Base-by-base conservation (phyloP, 2,113 vertebrate species). In the Elephantulus edwardii region DNA sequence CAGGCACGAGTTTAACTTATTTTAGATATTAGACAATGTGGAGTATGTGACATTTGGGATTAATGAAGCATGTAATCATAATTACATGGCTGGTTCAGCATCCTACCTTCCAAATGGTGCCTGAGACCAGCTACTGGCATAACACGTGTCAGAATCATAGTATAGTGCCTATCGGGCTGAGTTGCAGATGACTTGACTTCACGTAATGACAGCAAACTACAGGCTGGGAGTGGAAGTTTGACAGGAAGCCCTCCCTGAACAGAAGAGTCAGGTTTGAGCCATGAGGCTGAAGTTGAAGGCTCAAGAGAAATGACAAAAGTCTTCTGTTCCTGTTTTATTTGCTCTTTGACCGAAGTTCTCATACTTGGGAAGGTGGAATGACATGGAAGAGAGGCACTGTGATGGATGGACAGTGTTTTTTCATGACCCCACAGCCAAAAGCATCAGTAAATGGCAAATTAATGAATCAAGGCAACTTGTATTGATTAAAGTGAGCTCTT, bases 61-160 rank as follows among this genome's bases (percentile, higher is more conserved):
- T 93, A 92, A 81, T 46, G 60, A 92, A 91, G 82, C 60, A 13
- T 33, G 4, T 33, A 54, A 83, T 86, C 86, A 16, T 92, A 88
- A 91, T 95, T 83, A 79, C 46, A 56, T 16, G 50, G 46, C 56
- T 76, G 70, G 35, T 8, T 92, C 94, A 42, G 71, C 78, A 72
- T 26, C 48, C 75, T 35, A 16, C 88, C 70, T 90, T 88, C 83
- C 66, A 68, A 83, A 83, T 46, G 22, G n/a, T n/a, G 76, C 42
- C 86, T 44, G 82, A 77, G 92, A 83, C 74, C 83, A 88, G 22
- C 78, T n/a, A 70, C 60, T 26, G 46, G n/a, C 13, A 8, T n/a
- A 17, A 52, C 0, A 2, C 52, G 16, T 0, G 2, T 24, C 19
- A 1, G 1, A 16, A 44, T 38, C 52, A 76, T 42, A 38, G 5